Percentiles rank a stretch among this genome's conserved stretches.
These are phyloP conservation scores for Lophura nycthemera DNA, from an alignment of 2,113 vertebrate genomes.

Conservation along the genomic window DNA sequence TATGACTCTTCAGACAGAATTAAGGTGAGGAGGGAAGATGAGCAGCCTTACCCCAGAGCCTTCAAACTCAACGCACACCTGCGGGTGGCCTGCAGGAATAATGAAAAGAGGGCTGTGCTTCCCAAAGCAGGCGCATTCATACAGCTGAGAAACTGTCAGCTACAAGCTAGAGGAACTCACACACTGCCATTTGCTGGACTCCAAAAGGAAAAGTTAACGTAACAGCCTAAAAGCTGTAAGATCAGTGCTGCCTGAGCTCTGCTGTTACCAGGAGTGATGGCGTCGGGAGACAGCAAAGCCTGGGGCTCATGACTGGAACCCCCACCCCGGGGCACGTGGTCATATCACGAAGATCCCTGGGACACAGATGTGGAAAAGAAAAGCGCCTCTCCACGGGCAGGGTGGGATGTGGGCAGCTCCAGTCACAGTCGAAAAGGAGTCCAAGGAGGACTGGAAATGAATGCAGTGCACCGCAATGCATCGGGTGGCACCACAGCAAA, in stretches of 20 bases:
- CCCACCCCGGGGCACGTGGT: accelerated
- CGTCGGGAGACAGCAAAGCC: neutral
- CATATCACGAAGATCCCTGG: accelerated
- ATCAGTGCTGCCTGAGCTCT: accelerated
- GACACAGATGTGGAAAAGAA: neutral
- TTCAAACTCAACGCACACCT: neutral
- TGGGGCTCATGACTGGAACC: accelerated
- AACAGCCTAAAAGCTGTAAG: neutral
- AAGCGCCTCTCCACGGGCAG: no score
- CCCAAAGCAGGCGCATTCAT: no score
- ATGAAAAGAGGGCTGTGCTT: no score
- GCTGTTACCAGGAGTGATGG: accelerated
- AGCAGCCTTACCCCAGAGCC: neutral
- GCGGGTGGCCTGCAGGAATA: no score
- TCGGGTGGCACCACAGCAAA: no score
- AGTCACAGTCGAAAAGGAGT: no score
- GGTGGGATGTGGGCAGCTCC: neutral
- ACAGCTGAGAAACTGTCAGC: neutral
- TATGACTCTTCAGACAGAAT: neutral
- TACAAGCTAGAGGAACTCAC: neutral
- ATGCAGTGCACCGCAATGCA: accelerated
- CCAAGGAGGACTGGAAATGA: neutral
- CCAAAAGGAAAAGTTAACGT: accelerated
- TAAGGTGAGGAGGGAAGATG: neutral
- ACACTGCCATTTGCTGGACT: no score